Evolutionary conservation across 1,140 invertebrate species (phyloP), one percentile per base, ranked within the genome.

Genomic region (Euwallacea fornicatus): DNA sequence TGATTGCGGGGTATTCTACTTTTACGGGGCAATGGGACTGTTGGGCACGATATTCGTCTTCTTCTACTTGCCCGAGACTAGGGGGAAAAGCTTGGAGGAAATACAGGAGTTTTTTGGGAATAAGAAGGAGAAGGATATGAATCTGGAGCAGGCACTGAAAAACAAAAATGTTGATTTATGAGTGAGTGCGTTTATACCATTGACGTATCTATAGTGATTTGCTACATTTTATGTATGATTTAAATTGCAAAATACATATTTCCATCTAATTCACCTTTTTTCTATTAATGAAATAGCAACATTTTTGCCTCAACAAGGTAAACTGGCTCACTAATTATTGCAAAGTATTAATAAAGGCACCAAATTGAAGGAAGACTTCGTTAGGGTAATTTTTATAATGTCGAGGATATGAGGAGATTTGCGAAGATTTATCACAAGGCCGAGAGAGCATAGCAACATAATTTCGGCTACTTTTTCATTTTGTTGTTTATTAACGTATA

Each of bases 51-150:
- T 94, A 0, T 91, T 93, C 75, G 83, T 93, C 0, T 79, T 85
- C 3, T 79, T 88, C 7, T 86, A 87, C 11, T 78, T 96, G 6
- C 93, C 94, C 0, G 94, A 96, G 81, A 96, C 93, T 0, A 91
- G 89, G 72, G 90, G 92, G 0, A 91, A 90, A 74, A 88, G 86
- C 0, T 81, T 94, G 3, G 84, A 89, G 15, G 89, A 94, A 78
- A 92, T 95, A 44, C 86, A 88, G 69, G 83, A 86, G 6, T 81
- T 85, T 73, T 89, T 88, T 68, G 79, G 66, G 42, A 69, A 63
- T 33, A 42, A 56, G 11, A 9, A 13, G 54, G 16, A 9, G 0
- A 2, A 56, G 11, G 16, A 13, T 7, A 15, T 13, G 6, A 9
- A 4, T 50, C 9, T 6, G 6, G 13, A 50, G 9, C 2, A 50